Conservation (phyloP, 2,797 vertebrate species). For the Myotis vivesi region DNA sequence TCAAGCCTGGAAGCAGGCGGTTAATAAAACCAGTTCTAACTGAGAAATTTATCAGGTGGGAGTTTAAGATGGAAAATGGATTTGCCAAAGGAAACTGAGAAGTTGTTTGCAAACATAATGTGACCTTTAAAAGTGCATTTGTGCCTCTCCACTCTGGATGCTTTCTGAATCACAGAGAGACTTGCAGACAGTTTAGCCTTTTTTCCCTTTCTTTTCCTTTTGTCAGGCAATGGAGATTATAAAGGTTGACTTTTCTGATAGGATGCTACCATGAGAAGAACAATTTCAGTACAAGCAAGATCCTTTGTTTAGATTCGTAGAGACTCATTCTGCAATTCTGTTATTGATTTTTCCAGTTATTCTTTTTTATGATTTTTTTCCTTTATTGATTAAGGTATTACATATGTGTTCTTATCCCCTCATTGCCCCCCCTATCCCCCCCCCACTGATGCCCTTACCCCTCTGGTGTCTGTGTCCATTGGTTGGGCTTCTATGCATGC, state of each 20-base stretch:
- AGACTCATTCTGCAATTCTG: neutral
- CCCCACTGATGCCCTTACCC: too few species aligned
- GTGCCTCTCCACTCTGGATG: neutral
- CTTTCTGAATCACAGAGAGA: neutral
- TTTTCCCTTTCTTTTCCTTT: neutral
- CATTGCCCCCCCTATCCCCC: too few species aligned
- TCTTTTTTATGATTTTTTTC: neutral
- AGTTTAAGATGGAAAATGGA: neutral
- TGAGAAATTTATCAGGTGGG: neutral
- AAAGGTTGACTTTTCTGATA: constrained; percentile 15
- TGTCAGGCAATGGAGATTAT: neutral
- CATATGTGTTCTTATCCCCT: too few species aligned
- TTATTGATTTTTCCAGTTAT: neutral
- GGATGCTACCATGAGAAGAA: neutral
- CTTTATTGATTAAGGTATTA: too few species aligned
- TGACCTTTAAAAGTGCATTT: constrained; percentile 29
- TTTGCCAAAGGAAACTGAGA: neutral
- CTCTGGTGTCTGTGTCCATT: too few species aligned
- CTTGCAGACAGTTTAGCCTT: neutral
- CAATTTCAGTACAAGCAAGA: neutral
- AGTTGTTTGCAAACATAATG: neutral
- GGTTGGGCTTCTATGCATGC: too few species aligned
- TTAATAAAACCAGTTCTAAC: neutral
- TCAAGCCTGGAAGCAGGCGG: neutral
- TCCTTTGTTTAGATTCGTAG: neutral